Percentiles rank a stretch among this genome's conserved stretches.
These are phyloP conservation scores for Strigamia maritima DNA, from an alignment of 2,888 invertebrate genomes.

Conservation along the genomic window DNA sequence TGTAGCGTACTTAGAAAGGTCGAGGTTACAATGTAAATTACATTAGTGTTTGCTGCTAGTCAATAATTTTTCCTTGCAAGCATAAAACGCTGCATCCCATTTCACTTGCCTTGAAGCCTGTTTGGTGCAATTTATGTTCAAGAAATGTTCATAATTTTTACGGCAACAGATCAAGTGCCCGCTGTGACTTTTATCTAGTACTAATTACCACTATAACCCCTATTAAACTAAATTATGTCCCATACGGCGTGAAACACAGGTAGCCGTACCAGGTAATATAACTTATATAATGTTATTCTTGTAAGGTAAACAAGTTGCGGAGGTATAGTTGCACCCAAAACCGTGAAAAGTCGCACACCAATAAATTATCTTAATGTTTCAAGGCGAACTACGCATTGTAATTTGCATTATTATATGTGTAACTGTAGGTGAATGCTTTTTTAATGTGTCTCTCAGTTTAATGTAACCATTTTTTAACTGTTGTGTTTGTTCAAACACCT, in stretches of 20 bases:
- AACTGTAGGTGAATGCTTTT: not conserved
- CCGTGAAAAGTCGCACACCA: constrained; percentile 18
- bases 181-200: constrained; percentile 39
- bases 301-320: constrained; percentile 15
- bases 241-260: constrained; percentile 33
- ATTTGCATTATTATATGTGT: not conserved
- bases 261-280: not conserved
- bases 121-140: constrained; percentile 37
- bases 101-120: constrained; percentile 27
- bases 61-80: constrained; percentile 26
- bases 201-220: constrained; percentile 36
- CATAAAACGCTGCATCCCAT: constrained; percentile 22
- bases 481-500: constrained; percentile 19
- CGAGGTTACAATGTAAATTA: constrained; percentile 31
- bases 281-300: not conserved
- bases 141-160: constrained; percentile 38
- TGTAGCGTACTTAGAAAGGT: constrained; percentile 23
- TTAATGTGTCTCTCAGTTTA: not conserved
- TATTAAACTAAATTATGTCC: constrained; percentile 38
- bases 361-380: constrained; percentile 29
- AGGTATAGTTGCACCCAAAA: constrained; percentile 18
- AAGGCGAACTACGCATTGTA: not conserved
- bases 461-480: not conserved
- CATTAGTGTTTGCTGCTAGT: constrained; percentile 34
- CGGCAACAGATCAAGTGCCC: not conserved